A percentile compares a stretch with the other conserved stretches of the same genome.
Evolutionary conservation across 2,113 vertebrate species (phyloP).

Genomic region (Desmodus rotundus): DNA sequence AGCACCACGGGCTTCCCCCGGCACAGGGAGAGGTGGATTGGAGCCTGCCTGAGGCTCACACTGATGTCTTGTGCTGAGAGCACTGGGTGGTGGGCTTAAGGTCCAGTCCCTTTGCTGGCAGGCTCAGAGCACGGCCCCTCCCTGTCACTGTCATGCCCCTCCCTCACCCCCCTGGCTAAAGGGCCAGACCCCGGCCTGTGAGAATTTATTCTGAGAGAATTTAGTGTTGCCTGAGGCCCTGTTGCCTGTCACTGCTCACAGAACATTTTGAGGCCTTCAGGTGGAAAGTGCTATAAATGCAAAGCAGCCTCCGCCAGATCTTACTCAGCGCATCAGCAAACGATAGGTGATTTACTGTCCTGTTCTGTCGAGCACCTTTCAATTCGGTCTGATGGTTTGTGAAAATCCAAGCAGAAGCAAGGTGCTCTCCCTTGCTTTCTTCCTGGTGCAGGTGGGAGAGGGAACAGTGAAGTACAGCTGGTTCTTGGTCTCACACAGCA

Average conservation of each 20-base stretch:
- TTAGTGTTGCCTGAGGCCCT: background rate
- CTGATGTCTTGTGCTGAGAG: rapidly evolving
- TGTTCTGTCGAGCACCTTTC: background rate
- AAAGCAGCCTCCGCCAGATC: background rate
- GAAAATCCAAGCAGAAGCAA: background rate
- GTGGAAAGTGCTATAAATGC: conserved; percentile 28
- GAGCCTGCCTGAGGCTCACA: rapidly evolving
- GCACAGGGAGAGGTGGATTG: background rate
- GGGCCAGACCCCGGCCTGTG: background rate
- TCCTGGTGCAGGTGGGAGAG: background rate
- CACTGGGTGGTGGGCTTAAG: background rate
- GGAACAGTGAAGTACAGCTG: background rate
- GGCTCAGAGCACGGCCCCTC: background rate
- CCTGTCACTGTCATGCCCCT: rapidly evolving
- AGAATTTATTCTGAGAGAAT: background rate
- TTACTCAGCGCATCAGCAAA: background rate
- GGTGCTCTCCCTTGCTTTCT: background rate
- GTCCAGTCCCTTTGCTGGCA: background rate
- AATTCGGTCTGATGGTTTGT: background rate
- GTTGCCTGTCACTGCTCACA: background rate
- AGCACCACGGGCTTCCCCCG: background rate
- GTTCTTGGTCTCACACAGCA: background rate
- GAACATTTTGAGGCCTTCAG: background rate
- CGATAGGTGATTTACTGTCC: background rate
- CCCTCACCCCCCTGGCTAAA: background rate